A percentile compares a stretch with the other conserved stretches of the same genome.
phyloP scores from a whole-genome alignment of 2,113 vertebrate species.

The Hyperoodon ampullatus region DNA sequence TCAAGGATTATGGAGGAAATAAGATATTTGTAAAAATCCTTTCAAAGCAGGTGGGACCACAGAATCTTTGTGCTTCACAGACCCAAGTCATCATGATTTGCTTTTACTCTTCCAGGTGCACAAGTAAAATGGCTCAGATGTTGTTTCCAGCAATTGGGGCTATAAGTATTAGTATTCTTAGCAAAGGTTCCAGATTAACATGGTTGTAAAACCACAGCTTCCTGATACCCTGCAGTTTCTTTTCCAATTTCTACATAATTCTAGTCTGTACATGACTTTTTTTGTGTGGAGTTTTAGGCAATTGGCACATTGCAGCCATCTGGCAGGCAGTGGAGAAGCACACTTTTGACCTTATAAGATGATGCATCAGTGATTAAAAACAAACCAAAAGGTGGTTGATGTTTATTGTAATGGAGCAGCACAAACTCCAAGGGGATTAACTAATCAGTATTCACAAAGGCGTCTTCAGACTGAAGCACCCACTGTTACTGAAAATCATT shows the following conservation, averaged over 20 bases:
- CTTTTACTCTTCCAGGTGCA: neutral
- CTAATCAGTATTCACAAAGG: neutral
- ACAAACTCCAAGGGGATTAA: neutral
- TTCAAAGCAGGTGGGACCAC: neutral
- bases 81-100: neutral
- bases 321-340: neutral
- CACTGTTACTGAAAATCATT: neutral
- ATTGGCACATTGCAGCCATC: neutral
- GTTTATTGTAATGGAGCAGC: neutral
- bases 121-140: neutral
- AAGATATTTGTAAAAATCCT: neutral
- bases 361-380: slow-evolving; percentile 11
- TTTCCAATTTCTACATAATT: neutral
- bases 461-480: neutral
- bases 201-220: neutral
- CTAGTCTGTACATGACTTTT: neutral
- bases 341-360: neutral
- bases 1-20: neutral
- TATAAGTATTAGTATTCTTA: neutral
- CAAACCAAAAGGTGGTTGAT: neutral
- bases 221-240: neutral
- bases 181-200: neutral
- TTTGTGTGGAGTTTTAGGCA: neutral
- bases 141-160: neutral
- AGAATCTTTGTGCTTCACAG: neutral